phyloP scores from a whole-genome alignment of 2,888 invertebrate species.

The Nipponacmea schrenckii region DNA sequence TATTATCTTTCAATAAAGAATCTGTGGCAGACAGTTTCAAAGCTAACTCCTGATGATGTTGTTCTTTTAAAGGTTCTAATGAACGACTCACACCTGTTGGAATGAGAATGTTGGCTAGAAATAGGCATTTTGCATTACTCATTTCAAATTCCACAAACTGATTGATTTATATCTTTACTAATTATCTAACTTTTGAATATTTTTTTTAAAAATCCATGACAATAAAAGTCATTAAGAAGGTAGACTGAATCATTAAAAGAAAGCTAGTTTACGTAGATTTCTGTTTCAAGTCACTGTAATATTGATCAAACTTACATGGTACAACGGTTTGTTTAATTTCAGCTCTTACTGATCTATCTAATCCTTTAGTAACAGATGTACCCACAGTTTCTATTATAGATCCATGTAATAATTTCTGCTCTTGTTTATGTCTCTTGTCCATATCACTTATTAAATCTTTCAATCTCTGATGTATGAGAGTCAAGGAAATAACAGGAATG shows the following conservation, averaged over 20 bases:
- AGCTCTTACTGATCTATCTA: conserved; percentile 72
- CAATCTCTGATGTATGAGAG: conserved; percentile 48
- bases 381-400: conserved; percentile 73
- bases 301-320: conserved; percentile 61
- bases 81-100: conserved; percentile 74
- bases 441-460: conserved; percentile 52
- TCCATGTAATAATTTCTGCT: conserved; percentile 68
- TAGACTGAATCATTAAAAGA: too few relatives aligned
- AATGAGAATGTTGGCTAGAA: not conserved
- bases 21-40: conserved; percentile 81
- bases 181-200: too few relatives aligned
- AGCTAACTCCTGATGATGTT: conserved; percentile 80
- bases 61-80: conserved; percentile 79
- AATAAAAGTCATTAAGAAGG: too few relatives aligned
- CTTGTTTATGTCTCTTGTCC: conserved; percentile 49
- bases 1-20: conserved; percentile 80
- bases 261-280: too few relatives aligned
- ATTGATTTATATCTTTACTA: too few relatives aligned
- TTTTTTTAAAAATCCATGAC: too few relatives aligned
- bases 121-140: not conserved
- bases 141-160: not conserved
- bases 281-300: too few relatives aligned
- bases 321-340: conserved; percentile 72
- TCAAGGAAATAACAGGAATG: not conserved
- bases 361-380: conserved; percentile 71